Percentiles rank a stretch among this genome's conserved stretches.
phyloP scores from a whole-genome alignment of 2,113 vertebrate species.

The Marcusenius ussheri region DNA sequence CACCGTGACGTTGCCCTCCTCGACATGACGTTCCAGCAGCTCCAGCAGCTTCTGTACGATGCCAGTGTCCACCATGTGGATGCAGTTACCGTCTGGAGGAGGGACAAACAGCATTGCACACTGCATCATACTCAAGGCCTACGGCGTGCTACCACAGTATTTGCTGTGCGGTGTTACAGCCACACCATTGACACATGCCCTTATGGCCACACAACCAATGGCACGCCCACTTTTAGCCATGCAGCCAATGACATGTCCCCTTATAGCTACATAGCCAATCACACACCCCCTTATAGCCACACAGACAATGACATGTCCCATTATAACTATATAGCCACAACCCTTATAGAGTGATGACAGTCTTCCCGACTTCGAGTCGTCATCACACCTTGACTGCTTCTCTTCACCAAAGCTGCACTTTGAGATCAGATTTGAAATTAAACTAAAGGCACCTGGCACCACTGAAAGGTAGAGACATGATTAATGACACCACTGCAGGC shows the following conservation, averaged over 20 bases:
- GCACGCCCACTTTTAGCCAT: not conserved
- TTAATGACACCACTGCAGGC: not conserved
- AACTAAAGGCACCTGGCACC: not conserved
- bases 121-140: too few species aligned
- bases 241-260: not conserved
- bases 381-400: not conserved
- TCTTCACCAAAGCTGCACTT: not conserved
- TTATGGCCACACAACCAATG: not conserved
- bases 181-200: not conserved
- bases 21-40: conserved; percentile 84
- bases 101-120: not conserved
- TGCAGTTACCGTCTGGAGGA: conserved; percentile 85
- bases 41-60: conserved; percentile 92
- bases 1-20: conserved; percentile 91
- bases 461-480: not conserved
- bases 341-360: not conserved
- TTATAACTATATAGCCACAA: not conserved
- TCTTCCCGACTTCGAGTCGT: not conserved
- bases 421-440: not conserved
- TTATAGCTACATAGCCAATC: not conserved
- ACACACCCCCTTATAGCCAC: not conserved
- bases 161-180: not conserved
- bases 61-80: conserved; percentile 95
- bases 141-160: not conserved
- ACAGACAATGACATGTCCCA: not conserved